Base-by-base conservation (phyloP, 2,888 invertebrate species). In the Steromphala cineraria region DNA sequence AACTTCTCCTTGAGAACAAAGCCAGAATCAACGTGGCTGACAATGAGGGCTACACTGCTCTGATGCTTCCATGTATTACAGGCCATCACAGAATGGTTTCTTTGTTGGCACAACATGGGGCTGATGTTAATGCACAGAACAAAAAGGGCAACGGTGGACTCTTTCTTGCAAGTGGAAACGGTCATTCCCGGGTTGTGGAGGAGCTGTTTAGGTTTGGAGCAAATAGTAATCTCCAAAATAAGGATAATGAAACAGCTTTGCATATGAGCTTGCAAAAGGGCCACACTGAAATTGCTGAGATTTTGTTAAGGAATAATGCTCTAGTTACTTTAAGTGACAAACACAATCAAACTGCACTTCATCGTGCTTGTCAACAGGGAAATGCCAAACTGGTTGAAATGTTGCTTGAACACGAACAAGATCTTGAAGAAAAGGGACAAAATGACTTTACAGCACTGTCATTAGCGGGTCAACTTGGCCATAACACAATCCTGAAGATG, bases 1-100 rank as follows among this genome's bases (percentile, higher is more conserved):
- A 86, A n/a, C 83, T 88, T 82, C 82, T 91, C 5, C 86, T 89
- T 13, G 87, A 89, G 55, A 83, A 83, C 76, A 90, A 90, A 8
- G 91, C 91, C 17, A 87, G 89, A 55, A 86, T 89, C 19, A 89
- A 89, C 19, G 87, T 89, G 80, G 81, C 83, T 0, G 46, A 46
- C 4, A 46, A 46, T 46, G 46, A 46, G 5, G 46, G 46, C 10
- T 46, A 46, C 46, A 46, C 46, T 10, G 46, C 13, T 46, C 46
- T 46, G 46, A 46, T 46, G 46, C 46, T 46, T 5, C 46, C 46
- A 4, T 46, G 46, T 13, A 4, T 46, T 10, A 46, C 46, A 5
- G 46, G 46, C 13, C 46, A 46, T 13, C 46, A 46, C 46, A 46
- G 84, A 28, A 89, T 87, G 13, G 86, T 86, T 0, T 81, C 85